Percentiles rank a stretch among this genome's conserved stretches.
Evolutionary conservation across 2,888 invertebrate species (phyloP).

Genomic region (Macrophya annulata): DNA sequence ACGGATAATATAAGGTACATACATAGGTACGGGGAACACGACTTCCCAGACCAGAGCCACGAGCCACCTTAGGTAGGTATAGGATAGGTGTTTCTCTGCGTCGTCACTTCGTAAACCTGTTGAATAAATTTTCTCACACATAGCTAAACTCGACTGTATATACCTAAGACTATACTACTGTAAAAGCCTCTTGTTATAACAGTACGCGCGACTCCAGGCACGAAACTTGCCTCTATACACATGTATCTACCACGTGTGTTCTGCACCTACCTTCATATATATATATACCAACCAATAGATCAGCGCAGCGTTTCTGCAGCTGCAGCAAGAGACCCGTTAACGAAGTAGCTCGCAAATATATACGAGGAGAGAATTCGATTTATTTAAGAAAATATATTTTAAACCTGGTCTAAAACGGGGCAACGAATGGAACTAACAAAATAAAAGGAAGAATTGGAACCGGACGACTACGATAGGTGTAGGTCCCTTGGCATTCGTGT

Average conservation of each 20-base stretch:
- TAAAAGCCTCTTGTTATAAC: constrained; percentile 36
- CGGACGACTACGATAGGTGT: constrained; percentile 26
- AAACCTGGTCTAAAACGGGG: neutral
- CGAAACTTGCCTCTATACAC: constrained; percentile 28
- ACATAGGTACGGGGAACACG: constrained; percentile 38
- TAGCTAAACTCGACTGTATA: neutral
- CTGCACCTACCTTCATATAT: constrained; percentile 8
- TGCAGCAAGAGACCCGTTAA: constrained; percentile 33
- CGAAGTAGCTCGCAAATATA: constrained; percentile 26
- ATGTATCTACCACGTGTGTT: constrained; percentile 19
- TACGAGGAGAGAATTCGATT: neutral
- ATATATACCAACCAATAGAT: constrained; percentile 14
- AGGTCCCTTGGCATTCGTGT: constrained; percentile 65
- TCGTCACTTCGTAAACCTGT: constrained; percentile 78
- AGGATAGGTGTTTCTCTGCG: constrained; percentile 75
- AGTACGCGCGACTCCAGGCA: constrained; percentile 11
- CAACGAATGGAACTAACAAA: constrained; percentile 6
- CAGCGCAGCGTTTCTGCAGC: constrained; percentile 12
- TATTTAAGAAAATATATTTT: neutral
- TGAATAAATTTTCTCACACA: constrained; percentile 69
- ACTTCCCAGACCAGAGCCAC: constrained; percentile 62
- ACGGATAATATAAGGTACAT: constrained; percentile 37
- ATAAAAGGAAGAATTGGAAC: neutral
- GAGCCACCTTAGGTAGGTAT: constrained; percentile 64
- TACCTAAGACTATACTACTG: constrained; percentile 37